These are phyloP conservation scores for Lithophane leautieri DNA, from an alignment of 2,888 invertebrate genomes.

Conservation along the genomic window DNA sequence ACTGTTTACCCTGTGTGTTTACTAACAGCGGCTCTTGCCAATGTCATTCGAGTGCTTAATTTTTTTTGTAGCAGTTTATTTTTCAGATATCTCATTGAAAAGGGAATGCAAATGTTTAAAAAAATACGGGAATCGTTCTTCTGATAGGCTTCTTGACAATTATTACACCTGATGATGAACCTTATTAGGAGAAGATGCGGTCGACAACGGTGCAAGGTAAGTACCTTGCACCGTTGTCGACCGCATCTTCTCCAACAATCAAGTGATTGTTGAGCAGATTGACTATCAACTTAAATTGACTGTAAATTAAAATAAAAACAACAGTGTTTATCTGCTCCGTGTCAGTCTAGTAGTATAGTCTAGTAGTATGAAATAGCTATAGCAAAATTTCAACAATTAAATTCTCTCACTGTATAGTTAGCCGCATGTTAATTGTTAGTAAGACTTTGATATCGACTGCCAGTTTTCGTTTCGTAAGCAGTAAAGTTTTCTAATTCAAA, in stretches of 20 bases:
- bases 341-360: no score
- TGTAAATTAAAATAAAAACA: background rate
- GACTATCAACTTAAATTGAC: background rate
- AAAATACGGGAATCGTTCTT: background rate
- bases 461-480: background rate
- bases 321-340: no score
- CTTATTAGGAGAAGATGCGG: background rate
- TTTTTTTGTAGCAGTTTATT: background rate
- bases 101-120: background rate
- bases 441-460: background rate
- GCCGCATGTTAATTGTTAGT: background rate
- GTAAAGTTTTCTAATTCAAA: conserved; percentile 7
- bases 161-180: background rate
- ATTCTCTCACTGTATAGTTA: background rate
- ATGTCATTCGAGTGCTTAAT: background rate
- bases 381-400: background rate
- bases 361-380: background rate
- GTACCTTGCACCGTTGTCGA: no score
- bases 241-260: no score
- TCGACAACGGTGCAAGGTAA: background rate
- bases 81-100: no score
- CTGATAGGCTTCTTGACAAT: background rate
- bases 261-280: background rate
- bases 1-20: background rate
- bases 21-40: background rate